Evolutionary conservation across 2,797 vertebrate species (phyloP).

Genomic region (Tachyglossus aculeatus): DNA sequence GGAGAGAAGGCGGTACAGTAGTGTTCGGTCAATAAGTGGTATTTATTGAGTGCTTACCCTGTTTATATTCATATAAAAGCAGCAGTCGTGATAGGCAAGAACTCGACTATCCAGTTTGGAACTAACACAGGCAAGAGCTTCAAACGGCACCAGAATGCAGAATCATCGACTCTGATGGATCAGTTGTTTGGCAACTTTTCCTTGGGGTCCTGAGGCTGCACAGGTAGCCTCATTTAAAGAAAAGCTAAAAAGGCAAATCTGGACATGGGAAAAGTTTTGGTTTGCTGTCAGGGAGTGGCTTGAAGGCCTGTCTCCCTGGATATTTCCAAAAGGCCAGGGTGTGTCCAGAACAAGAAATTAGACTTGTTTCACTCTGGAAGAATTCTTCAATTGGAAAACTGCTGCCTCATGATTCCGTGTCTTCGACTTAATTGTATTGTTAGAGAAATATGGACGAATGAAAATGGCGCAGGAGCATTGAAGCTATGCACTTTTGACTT

Average conservation of each 20-base stretch:
- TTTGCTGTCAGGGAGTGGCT: slow-evolving; percentile 60
- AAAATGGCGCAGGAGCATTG: too few relatives aligned
- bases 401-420: slow-evolving; percentile 62
- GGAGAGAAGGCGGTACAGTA: too few relatives aligned
- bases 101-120: background rate
- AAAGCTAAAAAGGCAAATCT: slow-evolving; percentile 41
- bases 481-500: too few relatives aligned
- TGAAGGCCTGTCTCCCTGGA: slow-evolving; percentile 60
- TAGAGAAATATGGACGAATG: too few relatives aligned
- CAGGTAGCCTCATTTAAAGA: slow-evolving; percentile 25
- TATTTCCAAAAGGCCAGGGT: slow-evolving; percentile 70
- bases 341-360: slow-evolving; percentile 64
- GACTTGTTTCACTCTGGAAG: slow-evolving; percentile 70
- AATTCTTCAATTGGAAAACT: slow-evolving; percentile 56
- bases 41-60: too few relatives aligned
- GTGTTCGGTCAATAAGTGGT: too few relatives aligned
- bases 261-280: slow-evolving; percentile 63
- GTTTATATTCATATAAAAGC: too few relatives aligned
- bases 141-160: background rate
- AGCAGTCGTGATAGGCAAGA: background rate
- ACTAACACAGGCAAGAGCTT: background rate
- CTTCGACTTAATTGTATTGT: slow-evolving; percentile 61
- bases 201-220: slow-evolving; percentile 30
- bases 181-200: slow-evolving; percentile 15
- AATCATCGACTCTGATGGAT: background rate